These are phyloP conservation scores for Odontophorus gujanensis DNA, from an alignment of 2,113 vertebrate species.

Conservation along the genomic window DNA sequence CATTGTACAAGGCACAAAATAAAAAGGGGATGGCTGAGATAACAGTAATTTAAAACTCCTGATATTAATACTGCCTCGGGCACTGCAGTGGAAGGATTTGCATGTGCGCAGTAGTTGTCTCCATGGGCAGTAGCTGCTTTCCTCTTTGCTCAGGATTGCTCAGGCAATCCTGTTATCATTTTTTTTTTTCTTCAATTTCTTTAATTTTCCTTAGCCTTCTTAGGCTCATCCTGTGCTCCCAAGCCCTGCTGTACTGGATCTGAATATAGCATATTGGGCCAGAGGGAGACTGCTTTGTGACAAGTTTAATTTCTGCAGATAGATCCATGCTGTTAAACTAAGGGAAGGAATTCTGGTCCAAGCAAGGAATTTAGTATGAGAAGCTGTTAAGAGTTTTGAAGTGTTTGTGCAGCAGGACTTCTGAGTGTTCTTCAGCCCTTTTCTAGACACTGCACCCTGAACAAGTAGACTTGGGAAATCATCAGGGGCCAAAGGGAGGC, in stretches of 20 bases:
- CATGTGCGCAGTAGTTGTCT: not conserved
- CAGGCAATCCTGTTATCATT: not conserved
- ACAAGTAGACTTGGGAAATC: not conserved
- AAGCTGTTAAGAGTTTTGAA: not conserved
- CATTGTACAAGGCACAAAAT: not conserved
- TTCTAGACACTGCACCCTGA: not conserved
- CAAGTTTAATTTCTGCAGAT: not conserved
- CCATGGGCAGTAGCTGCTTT: not conserved
- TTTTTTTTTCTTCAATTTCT: not conserved
- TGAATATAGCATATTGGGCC: not conserved
- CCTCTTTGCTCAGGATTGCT: not conserved
- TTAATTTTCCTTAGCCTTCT: not conserved
- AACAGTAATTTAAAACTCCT: slow-evolving; percentile 17
- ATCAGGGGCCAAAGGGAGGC: not conserved
- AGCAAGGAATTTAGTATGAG: not conserved
- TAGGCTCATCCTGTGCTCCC: not conserved
- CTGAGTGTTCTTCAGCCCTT: not conserved
- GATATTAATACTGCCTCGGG: not conserved
- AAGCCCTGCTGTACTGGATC: not conserved
- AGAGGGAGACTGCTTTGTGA: not conserved
- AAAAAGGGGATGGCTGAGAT: not conserved
- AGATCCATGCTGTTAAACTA: not conserved
- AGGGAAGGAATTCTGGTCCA: not conserved
- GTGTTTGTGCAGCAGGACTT: not conserved
- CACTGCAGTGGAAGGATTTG: not conserved